Evolutionary conservation across 2,797 vertebrate genomes (phyloP).

Genomic region (Platalea minor): DNA sequence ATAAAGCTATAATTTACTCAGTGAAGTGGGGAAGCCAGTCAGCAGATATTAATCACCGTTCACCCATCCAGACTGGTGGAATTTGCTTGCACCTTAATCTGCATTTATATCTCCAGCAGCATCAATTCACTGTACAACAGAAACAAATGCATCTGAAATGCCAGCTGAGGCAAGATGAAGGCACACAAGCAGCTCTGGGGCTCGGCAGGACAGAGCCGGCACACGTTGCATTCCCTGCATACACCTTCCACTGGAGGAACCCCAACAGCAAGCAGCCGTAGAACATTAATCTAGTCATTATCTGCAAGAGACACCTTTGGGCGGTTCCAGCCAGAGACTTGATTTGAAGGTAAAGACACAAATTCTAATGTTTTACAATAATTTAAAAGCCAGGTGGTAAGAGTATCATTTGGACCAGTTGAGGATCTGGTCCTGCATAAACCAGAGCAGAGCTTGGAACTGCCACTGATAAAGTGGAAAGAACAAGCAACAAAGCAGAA

Average conservation of each 20-base stretch:
- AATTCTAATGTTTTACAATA: background rate
- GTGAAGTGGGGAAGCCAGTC: slow-evolving; percentile 34
- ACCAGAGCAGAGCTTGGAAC: background rate
- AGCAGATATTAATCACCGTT: slow-evolving; percentile 42
- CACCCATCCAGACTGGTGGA: slow-evolving; percentile 3
- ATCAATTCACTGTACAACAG: background rate
- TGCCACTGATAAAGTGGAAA: background rate
- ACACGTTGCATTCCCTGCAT: background rate
- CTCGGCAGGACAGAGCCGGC: background rate
- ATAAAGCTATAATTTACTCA: slow-evolving; percentile 11
- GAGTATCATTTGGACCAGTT: background rate
- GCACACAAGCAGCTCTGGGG: background rate
- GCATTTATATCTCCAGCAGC: slow-evolving; percentile 30
- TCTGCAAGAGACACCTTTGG: background rate
- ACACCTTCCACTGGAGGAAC: background rate
- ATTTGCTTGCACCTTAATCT: slow-evolving; percentile 23
- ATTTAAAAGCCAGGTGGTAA: background rate
- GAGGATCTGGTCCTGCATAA: background rate
- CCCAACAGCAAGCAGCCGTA: background rate
- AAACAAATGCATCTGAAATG: slow-evolving; percentile 31
- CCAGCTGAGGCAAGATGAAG: background rate
- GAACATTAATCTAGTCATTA: background rate
- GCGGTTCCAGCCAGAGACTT: background rate
- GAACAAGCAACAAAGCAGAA: background rate
- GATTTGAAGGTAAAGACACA: background rate